Evolutionary conservation across 2,888 invertebrate species (phyloP).

Genomic region (Zygogramma bicolorata): DNA sequence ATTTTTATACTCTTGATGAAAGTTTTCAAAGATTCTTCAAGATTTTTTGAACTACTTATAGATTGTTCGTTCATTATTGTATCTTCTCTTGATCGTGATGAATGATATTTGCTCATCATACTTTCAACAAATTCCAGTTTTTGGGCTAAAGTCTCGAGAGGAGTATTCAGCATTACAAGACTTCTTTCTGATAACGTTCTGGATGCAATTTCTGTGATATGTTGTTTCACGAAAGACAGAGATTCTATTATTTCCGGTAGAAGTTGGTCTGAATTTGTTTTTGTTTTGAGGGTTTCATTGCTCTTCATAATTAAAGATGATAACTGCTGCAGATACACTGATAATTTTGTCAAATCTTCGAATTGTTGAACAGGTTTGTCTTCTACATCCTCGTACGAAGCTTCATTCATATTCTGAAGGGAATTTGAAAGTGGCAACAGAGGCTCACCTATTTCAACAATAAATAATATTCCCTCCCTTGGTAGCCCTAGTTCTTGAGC

Average conservation of each 20-base stretch:
- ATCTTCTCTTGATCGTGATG: neutral
- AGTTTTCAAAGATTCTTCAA: neutral
- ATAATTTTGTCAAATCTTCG: neutral
- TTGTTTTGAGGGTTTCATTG: neutral
- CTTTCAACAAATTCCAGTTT: neutral
- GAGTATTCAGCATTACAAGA: neutral
- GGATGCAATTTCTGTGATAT: neutral
- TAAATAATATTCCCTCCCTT: conserved; percentile 48
- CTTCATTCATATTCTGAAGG: neutral
- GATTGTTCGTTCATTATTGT: neutral
- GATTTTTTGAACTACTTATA: neutral
- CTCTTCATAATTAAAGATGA: neutral
- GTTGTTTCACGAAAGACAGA: neutral
- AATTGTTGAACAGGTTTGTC: conserved; percentile 3
- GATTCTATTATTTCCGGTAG: neutral
- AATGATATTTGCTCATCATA: neutral
- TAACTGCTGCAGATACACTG: neutral
- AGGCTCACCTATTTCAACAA: conserved; percentile 40
- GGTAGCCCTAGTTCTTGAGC: conserved; percentile 32
- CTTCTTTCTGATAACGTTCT: neutral
- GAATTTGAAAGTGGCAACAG: conserved; percentile 13
- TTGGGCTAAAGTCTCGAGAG: conserved; percentile 13
- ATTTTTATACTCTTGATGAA: neutral
- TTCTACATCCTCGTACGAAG: neutral
- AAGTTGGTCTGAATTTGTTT: neutral